These are phyloP conservation scores for Coracopsis vasa DNA, from an alignment of 2,113 vertebrate genomes.

Conservation along the genomic window DNA sequence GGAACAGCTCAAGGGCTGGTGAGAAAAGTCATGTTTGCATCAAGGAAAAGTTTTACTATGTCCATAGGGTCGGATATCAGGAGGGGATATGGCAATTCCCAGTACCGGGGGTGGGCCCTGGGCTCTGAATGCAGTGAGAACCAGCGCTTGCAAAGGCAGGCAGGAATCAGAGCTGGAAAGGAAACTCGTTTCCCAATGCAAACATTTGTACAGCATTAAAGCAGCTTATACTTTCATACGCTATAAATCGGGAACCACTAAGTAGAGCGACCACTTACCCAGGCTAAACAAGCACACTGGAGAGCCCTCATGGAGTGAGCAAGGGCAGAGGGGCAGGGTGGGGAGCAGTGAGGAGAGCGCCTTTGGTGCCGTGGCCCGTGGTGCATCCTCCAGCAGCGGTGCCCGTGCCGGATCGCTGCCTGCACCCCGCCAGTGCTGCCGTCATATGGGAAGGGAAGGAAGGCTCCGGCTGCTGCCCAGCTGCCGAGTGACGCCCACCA, in stretches of 20 bases:
- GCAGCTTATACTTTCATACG: neutral
- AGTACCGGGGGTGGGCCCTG: neutral
- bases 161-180: neutral
- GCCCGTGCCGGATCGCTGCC: neutral
- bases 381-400: neutral
- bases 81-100: neutral
- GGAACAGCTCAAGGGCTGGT: neutral
- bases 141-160: neutral
- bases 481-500: slow-evolving; percentile 72
- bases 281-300: neutral
- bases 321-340: neutral
- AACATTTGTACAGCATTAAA: neutral
- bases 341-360: neutral
- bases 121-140: neutral
- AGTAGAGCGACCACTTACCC: slow-evolving; percentile 19
- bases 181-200: neutral
- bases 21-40: neutral
- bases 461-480: slow-evolving; percentile 49
- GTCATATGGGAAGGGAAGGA: slow-evolving; percentile 61
- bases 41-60: neutral
- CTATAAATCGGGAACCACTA: neutral
- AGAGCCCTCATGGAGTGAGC: neutral
- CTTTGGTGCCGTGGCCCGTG: fast-evolving
- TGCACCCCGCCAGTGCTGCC: slow-evolving; percentile 5
- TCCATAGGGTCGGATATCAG: neutral